Evolutionary conservation across 2,113 vertebrate species (phyloP).

Genomic region (Erinaceus europaeus): DNA sequence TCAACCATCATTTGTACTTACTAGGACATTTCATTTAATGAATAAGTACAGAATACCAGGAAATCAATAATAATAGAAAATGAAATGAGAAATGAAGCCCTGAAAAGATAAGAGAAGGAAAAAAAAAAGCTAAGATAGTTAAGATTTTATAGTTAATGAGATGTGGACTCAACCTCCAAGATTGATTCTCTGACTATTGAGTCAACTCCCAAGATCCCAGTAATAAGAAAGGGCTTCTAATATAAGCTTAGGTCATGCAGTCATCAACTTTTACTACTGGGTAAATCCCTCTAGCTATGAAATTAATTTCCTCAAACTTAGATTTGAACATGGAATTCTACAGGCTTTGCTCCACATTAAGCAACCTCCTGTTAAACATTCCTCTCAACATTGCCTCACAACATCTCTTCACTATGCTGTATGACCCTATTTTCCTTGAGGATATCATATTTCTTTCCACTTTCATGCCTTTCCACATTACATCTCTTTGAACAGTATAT

Average conservation of each 20-base stretch:
- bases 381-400: neutral
- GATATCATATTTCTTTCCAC: neutral
- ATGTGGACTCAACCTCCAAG: too few relatives aligned
- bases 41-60: neutral
- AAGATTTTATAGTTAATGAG: too few relatives aligned
- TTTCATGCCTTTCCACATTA: neutral
- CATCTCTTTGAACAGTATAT: accelerated
- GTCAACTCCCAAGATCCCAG: too few relatives aligned
- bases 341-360: neutral
- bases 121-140: too few relatives aligned
- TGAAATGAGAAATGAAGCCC: too few relatives aligned
- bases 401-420: neutral
- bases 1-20: neutral
- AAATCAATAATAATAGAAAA: neutral
- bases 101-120: too few relatives aligned
- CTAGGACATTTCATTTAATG: neutral
- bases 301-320: neutral
- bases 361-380: neutral
- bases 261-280: too few relatives aligned
- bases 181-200: too few relatives aligned
- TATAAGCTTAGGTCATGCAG: too few relatives aligned
- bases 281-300: neutral
- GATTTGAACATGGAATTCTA: neutral
- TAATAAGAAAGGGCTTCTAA: too few relatives aligned
- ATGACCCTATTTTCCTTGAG: neutral